These are phyloP conservation scores for Smittia sp. DNA, from an alignment of 2,888 invertebrate species.

Conservation along the genomic window DNA sequence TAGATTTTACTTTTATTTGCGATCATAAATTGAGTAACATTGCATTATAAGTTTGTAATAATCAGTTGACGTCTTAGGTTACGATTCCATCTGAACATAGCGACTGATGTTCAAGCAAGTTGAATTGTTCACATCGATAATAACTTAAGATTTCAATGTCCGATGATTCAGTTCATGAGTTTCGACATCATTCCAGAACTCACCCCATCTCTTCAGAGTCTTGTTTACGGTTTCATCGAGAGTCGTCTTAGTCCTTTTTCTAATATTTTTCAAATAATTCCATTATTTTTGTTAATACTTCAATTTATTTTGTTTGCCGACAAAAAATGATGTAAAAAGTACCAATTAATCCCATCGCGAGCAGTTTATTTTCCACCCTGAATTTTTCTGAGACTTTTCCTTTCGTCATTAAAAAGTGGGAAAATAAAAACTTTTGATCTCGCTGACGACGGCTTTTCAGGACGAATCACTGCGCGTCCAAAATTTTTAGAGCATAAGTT, in stretches of 20 bases:
- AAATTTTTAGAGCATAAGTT: conserved; percentile 31
- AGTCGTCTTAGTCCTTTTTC: conserved; percentile 1
- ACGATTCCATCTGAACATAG: too few relatives aligned
- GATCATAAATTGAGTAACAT: neutral
- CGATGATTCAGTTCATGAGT: too few relatives aligned
- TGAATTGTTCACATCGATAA: too few relatives aligned
- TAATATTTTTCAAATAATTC: conserved; percentile 39
- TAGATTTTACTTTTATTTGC: neutral
- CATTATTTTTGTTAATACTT: conserved; percentile 41
- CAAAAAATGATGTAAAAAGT: conserved; percentile 7
- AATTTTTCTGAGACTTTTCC: conserved; percentile 16
- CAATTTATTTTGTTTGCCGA: conserved; percentile 39
- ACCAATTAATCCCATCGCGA: conserved; percentile 39
- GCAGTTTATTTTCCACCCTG: neutral
- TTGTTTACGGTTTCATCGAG: conserved; percentile 20
- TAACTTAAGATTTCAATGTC: too few relatives aligned
- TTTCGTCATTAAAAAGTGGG: neutral
- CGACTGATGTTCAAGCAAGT: too few relatives aligned
- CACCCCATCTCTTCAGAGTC: neutral
- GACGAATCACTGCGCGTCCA: conserved; percentile 18
- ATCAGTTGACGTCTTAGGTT: too few relatives aligned
- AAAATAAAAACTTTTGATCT: conserved; percentile 37
- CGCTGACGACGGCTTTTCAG: neutral
- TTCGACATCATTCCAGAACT: too few relatives aligned
- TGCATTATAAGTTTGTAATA: too few relatives aligned